Conservation (phyloP, 2,797 vertebrate species). For the Meda fulgida region DNA sequence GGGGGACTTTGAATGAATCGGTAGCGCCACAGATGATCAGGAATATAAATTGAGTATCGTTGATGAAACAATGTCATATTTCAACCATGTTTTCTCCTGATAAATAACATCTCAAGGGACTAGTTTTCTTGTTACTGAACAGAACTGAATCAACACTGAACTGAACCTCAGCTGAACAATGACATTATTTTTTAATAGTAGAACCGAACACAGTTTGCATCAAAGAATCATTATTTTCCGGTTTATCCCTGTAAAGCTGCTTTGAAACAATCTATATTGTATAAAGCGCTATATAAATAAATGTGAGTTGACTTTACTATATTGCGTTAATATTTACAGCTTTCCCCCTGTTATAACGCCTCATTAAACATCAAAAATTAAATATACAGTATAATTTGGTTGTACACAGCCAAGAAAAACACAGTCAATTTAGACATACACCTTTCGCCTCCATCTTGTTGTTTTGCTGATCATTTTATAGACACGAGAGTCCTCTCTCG, state of each 20-base stretch:
- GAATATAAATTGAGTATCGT: background rate
- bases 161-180: too few relatives aligned
- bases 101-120: background rate
- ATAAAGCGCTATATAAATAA: background rate
- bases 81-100: background rate
- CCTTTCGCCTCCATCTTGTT: background rate
- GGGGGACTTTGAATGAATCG: background rate
- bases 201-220: too few relatives aligned
- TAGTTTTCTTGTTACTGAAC: background rate
- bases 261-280: background rate
- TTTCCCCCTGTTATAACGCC: background rate
- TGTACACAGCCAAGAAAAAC: background rate
- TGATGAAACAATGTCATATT: background rate
- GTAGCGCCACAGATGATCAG: background rate
- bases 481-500: conserved; percentile 41
- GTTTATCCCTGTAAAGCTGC: background rate
- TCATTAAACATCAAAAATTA: background rate
- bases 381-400: background rate
- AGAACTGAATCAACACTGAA: too few relatives aligned
- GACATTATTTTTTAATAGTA: too few relatives aligned
- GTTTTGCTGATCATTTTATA: conserved; percentile 52
- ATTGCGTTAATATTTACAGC: background rate
- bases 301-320: background rate
- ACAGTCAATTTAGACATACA: conserved; percentile 17
- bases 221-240: too few relatives aligned